A percentile compares a stretch with the other conserved stretches of the same genome.
phyloP scores from a whole-genome alignment of 2,797 vertebrate species.

The Halcyon smyrnensis region DNA sequence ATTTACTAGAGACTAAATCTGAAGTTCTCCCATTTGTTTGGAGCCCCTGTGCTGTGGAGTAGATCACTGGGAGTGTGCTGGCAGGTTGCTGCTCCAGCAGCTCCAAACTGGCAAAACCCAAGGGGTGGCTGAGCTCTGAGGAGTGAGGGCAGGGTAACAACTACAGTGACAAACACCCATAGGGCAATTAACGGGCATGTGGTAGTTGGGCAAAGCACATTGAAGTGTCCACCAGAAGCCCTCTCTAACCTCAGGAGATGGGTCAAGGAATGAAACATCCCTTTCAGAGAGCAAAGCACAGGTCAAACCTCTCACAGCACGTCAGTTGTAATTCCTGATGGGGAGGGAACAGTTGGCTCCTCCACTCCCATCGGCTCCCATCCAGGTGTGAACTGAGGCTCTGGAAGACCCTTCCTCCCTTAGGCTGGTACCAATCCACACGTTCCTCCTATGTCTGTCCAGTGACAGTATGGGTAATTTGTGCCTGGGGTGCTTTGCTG shows the following conservation, averaged over 20 bases:
- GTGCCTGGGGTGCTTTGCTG: not conserved
- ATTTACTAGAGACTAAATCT: not conserved
- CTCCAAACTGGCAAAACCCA: too few species aligned
- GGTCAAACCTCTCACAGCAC: rapidly evolving
- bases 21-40: not conserved
- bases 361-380: not conserved
- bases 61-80: too few species aligned
- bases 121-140: too few species aligned
- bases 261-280: not conserved
- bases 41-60: too few species aligned
- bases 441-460: not conserved
- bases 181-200: too few species aligned
- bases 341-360: not conserved
- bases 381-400: not conserved
- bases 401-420: not conserved
- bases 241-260: not conserved
- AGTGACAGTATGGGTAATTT: not conserved
- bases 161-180: not conserved
- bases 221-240: not conserved
- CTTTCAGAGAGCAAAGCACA: not conserved
- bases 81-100: too few species aligned
- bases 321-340: rapidly evolving
- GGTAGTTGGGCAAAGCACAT: not conserved
- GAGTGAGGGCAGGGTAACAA: not conserved
- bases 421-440: not conserved